A percentile compares a stretch with the other conserved stretches of the same genome.
phyloP scores from a whole-genome alignment of 2,113 vertebrate genomes.

The Fukomys damarensis region DNA sequence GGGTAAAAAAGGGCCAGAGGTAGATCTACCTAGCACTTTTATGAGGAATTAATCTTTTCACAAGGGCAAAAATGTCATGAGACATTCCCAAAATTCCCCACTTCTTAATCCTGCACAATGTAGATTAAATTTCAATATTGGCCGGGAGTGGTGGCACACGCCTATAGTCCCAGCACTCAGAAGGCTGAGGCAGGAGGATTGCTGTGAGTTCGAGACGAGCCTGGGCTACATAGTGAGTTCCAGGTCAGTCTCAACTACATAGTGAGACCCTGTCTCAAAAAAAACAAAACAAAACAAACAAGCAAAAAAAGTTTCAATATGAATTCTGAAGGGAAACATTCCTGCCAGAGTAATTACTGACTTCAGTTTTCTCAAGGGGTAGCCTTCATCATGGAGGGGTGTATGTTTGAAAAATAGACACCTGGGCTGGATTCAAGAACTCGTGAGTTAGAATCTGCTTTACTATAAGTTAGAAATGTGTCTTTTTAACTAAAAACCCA shows the following conservation, averaged over 20 bases:
- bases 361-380: background rate
- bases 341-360: background rate
- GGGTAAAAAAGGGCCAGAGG: background rate
- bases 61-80: background rate
- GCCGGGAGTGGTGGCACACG: too few relatives aligned
- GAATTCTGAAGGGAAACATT: background rate
- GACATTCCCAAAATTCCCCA: background rate
- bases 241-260: too few relatives aligned
- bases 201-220: too few relatives aligned
- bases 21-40: background rate
- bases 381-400: background rate
- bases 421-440: background rate
- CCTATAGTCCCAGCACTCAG: too few relatives aligned
- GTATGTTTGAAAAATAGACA: background rate
- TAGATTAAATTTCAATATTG: background rate
- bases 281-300: too few relatives aligned
- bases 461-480: background rate
- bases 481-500: background rate
- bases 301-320: background rate
- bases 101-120: background rate
- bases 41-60: background rate
- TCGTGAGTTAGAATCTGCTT: background rate
- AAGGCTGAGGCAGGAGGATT: too few relatives aligned
- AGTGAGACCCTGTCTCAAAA: too few relatives aligned
- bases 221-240: too few relatives aligned